Conservation (phyloP, 2,113 vertebrate species). For the Apistogramma diplotaenia region DNA sequence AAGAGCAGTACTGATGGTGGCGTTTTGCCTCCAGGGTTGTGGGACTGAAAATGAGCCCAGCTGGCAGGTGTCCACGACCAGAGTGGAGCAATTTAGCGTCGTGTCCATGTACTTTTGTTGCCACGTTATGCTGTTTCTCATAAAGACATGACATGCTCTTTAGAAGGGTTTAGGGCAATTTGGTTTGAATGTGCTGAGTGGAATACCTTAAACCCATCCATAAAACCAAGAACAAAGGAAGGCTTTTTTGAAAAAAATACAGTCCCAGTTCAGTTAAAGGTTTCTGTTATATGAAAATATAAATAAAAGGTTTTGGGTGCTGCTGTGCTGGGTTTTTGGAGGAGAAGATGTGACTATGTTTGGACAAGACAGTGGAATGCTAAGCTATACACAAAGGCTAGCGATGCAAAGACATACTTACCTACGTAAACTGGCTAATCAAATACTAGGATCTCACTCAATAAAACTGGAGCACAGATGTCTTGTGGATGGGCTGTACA, state of each 20-base stretch:
- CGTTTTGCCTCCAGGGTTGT: slow-evolving; percentile 42
- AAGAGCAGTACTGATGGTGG: slow-evolving; percentile 43
- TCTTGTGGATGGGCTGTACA: too few relatives aligned
- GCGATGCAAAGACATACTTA: too few relatives aligned
- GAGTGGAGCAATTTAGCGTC: slow-evolving; percentile 53
- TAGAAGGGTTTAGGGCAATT: slow-evolving; percentile 44
- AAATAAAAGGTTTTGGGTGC: too few relatives aligned
- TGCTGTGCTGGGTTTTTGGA: too few relatives aligned
- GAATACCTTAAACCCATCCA: slow-evolving; percentile 16
- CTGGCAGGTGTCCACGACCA: slow-evolving; percentile 62
- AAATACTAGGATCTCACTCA: too few relatives aligned
- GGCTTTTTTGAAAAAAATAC: background rate
- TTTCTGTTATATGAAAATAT: background rate
- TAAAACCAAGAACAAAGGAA: slow-evolving; percentile 27
- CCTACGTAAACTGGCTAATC: too few relatives aligned
- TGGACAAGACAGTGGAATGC: too few relatives aligned
- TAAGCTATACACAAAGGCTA: too few relatives aligned
- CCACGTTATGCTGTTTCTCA: slow-evolving; percentile 32
- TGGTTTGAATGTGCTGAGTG: slow-evolving; percentile 5
- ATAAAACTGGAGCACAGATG: too few relatives aligned
- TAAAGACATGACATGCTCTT: slow-evolving; percentile 48
- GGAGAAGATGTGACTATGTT: too few relatives aligned
- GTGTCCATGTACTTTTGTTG: slow-evolving; percentile 47
- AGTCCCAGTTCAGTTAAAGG: background rate
- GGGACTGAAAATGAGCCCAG: slow-evolving; percentile 62